Conservation (phyloP, 2,113 vertebrate species). For the Actenoides hombroni region DNA sequence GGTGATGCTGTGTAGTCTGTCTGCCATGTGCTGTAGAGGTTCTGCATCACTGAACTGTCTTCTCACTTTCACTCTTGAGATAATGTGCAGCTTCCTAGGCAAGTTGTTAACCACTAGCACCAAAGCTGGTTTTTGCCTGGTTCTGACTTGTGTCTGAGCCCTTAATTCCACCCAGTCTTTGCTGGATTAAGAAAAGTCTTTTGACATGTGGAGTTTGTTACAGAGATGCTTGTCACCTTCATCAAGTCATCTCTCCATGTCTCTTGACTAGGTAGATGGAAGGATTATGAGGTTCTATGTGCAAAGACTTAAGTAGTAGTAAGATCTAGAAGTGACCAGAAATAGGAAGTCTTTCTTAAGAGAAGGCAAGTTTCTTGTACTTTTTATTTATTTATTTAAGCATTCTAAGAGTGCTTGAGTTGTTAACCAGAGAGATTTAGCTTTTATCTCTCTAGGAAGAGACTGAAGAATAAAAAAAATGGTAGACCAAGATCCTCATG, state of each 20-base stretch:
- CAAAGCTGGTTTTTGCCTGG: neutral
- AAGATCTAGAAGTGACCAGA: neutral
- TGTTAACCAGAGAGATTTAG: neutral
- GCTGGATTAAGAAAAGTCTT: neutral
- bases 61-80: neutral
- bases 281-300: neutral
- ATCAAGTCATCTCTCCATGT: neutral
- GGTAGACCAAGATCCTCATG: neutral
- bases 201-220: neutral
- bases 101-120: neutral
- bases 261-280: neutral
- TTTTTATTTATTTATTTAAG: neutral
- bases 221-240: neutral
- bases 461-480: neutral
- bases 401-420: neutral
- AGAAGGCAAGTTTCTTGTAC: neutral
- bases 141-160: neutral
- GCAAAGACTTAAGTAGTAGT: neutral
- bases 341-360: neutral
- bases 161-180: neutral
- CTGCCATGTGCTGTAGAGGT: neutral
- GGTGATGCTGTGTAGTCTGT: neutral
- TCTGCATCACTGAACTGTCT: neutral
- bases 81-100: neutral
- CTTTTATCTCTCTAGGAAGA: too few relatives aligned